Base-by-base conservation (phyloP, 53 echinoderm and acorn worm species). In the Crossaster papposus region DNA sequence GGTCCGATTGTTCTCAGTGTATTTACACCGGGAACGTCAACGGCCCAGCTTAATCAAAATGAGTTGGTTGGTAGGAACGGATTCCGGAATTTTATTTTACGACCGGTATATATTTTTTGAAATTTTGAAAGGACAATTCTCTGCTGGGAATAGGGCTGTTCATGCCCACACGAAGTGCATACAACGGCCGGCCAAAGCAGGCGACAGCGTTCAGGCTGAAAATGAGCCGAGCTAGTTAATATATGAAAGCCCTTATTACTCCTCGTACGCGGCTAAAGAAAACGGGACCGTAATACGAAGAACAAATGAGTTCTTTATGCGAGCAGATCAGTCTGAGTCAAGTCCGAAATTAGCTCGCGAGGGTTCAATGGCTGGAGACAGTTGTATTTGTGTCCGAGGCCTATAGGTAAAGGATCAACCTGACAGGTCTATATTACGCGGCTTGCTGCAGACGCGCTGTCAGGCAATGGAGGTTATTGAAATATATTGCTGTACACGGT, bases 301-400 rank as follows among this genome's bases (percentile, higher is more conserved):
- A 52, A 79, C 79, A 79, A 79, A 79, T 79, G 79, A 79, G 79
- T 81, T 63, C 81, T 81, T 81, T 81, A 63, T 81, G 81, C 81
- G 34, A 10, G 33, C 63, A 33, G 81, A 62, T 81, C 81, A 63
- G 64, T 18, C 26, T 35, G 64, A 81, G 62, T 81, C 64, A 81
- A 81, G 64, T 81, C 15, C 36, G 34, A 81, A 81, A 81, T 81
- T 58, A 58, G 64, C 62, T 81, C 2, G 18, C 32, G 62, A 15
- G 24, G 31, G 64, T 79, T 79, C 79, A 81, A 81, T 81, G 64
- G 64, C 81, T 3, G 15, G 64, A 64, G 62, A 81, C 81, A 81
- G 81, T 81, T 53, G 51, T 52, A 53, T 79, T 81, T 54, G 31
- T 26, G 44, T 33, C 22, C 3, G 3, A 32, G 62, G 62, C 81